Base-by-base conservation (phyloP, 1,140 invertebrate species). In the Neocloeon triangulifer region DNA sequence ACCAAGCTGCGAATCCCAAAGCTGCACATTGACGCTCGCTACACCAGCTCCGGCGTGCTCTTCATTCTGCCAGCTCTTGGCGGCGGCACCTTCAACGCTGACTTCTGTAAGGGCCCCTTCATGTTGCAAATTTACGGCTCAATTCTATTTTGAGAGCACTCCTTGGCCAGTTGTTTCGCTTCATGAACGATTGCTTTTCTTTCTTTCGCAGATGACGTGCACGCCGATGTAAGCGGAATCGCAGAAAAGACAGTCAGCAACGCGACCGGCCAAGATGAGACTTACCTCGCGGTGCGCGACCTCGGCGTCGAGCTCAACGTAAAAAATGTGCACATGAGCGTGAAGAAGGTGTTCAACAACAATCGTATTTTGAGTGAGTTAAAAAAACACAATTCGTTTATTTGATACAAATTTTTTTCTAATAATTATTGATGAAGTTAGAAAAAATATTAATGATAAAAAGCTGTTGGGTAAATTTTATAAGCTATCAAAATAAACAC, bases 41-140 rank as follows among this genome's bases (percentile, higher is more conserved):
- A 76, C 49, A 61, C 61, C n/a, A 58, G 71, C 43, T 66, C 64
- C 30, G 72, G 72, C 0, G 60, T 74, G 4, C 48, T 76, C 15
- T 58, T 76, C 30, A 73, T 75, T 30, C 54, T 76, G 21, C 72
- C 72, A 8, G 71, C 71, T 4, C 70, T 64, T 38, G 71, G 71
- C 27, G 70, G 68, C 32, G 71, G 71, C 19, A 69, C 68, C 2
- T 74, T 74, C 44, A 60, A 71, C 42, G 69, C 65, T 10, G 49
- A 55, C 25, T 69, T 76, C 40, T 61, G 62, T 65, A 47, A 43
- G 39, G 37, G n/a, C n/a, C n/a, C 21, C 8, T 23, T 8, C 8
- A 8, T 23, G n/a, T 23, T 23, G 8, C n/a, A 8, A 8, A 23
- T 8, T 23, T 23, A n/a, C n/a, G n/a, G n/a, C n/a, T 8, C 12